Percentiles rank a stretch among this genome's conserved stretches.
phyloP scores from a whole-genome alignment of 2,113 vertebrate genomes.

The Eptesicus fuscus region DNA sequence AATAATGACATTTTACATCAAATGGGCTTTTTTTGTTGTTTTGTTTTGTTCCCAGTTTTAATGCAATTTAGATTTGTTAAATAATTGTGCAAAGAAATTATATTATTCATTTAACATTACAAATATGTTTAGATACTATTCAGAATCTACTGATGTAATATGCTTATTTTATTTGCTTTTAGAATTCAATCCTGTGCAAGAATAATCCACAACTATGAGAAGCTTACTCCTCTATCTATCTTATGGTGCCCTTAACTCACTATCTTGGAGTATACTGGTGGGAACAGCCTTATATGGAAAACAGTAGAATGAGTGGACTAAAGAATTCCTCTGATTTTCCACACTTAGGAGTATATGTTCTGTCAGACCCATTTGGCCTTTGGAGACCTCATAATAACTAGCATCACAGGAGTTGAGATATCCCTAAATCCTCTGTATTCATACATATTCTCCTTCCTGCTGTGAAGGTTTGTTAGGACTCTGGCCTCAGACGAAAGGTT shows the following conservation, averaged over 20 bases:
- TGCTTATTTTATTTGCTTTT: conserved; percentile 25
- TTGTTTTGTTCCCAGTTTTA: not conserved
- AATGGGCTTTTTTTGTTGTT: not conserved
- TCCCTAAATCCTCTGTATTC: not conserved
- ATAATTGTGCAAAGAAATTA: not conserved
- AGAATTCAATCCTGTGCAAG: not conserved
- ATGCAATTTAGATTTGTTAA: not conserved
- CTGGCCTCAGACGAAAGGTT: not conserved
- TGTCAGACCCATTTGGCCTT: not conserved
- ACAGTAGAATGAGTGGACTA: not conserved
- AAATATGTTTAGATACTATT: conserved; percentile 7
- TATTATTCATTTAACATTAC: conserved; percentile 3
- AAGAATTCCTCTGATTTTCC: not conserved
- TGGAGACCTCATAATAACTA: not conserved
- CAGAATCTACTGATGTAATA: not conserved
- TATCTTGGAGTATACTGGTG: not conserved
- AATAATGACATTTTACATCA: conserved; percentile 28
- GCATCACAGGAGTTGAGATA: not conserved
- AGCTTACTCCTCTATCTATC: not conserved
- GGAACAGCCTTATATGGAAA: not conserved
- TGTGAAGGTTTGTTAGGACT: not conserved
- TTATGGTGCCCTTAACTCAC: not conserved
- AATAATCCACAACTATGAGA: not conserved
- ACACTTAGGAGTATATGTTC: not conserved
- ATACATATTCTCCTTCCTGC: not conserved